phyloP scores from a whole-genome alignment of 2,797 vertebrate species.

The Amblyopsis hoosieri region DNA sequence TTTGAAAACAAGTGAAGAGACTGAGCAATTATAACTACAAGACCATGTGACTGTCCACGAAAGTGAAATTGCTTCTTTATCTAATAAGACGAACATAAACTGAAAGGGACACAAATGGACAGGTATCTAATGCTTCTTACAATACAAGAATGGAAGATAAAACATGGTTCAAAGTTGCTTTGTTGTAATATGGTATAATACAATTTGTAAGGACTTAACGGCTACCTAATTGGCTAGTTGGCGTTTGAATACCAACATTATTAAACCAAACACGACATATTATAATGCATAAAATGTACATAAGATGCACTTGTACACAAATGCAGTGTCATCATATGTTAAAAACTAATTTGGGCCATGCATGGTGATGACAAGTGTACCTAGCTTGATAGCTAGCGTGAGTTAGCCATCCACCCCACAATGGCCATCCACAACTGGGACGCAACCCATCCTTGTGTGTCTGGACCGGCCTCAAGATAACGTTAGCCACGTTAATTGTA shows the following conservation, averaged over 20 bases:
- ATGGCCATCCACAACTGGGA: constrained; percentile 42
- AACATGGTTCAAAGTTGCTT: too few relatives aligned
- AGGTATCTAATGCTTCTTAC: neutral
- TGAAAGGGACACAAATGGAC: constrained; percentile 54
- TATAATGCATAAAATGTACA: too few relatives aligned
- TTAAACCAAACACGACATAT: too few relatives aligned
- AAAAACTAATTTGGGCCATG: constrained; percentile 45
- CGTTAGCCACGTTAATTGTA: neutral
- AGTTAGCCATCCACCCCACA: constrained; percentile 67
- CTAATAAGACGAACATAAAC: constrained; percentile 26
- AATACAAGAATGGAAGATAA: neutral
- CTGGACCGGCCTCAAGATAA: constrained; percentile 22
- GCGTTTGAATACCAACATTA: constrained; percentile 8
- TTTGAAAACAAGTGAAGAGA: constrained; percentile 21
- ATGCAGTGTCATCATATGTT: neutral
- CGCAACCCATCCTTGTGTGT: constrained; percentile 26
- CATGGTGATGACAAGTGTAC: constrained; percentile 54
- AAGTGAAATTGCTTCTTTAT: constrained; percentile 22
- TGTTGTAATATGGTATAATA: too few relatives aligned
- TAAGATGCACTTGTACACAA: too few relatives aligned
- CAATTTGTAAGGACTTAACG: constrained; percentile 31
- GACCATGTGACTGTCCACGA: constrained; percentile 16
- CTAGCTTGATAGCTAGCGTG: constrained; percentile 61
- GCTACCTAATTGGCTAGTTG: constrained; percentile 34
- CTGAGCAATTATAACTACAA: neutral